Percentiles rank a stretch among this genome's conserved stretches.
phyloP scores from a whole-genome alignment of 2,888 invertebrate species.

The Entomobrya proxima region DNA sequence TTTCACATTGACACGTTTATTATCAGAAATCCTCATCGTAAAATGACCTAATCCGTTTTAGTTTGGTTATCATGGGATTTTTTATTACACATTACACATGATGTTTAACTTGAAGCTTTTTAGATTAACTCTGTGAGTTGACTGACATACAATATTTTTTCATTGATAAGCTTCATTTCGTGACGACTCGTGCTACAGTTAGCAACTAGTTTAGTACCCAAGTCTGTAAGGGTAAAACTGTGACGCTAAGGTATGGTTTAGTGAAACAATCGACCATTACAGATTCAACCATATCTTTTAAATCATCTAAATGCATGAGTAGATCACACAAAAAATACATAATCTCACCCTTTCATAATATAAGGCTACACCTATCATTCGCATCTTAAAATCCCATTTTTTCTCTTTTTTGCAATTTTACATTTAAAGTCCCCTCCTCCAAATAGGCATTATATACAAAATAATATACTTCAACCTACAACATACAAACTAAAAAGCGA shows the following conservation, averaged over 20 bases:
- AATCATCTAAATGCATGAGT: constrained; percentile 54
- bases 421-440: constrained; percentile 17
- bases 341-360: constrained; percentile 52
- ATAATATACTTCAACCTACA: too few species aligned
- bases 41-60: constrained; percentile 55
- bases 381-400: constrained; percentile 42
- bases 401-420: neutral
- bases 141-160: neutral
- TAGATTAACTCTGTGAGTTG: constrained; percentile 41
- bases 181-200: neutral
- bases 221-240: neutral
- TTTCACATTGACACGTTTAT: constrained; percentile 43
- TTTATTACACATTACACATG: constrained; percentile 12
- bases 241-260: neutral
- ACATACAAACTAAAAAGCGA: too few species aligned
- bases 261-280: constrained; percentile 14
- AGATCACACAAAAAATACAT: constrained; percentile 33
- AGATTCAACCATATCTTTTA: constrained; percentile 38
- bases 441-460: constrained; percentile 9
- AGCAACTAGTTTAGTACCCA: too few species aligned
- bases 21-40: constrained; percentile 23
- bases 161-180: neutral
- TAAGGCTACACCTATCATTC: constrained; percentile 43
- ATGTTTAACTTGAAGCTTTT: constrained; percentile 55
- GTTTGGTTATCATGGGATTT: constrained; percentile 19